Base-by-base conservation (phyloP, 2,113 vertebrate genomes). In the Montifringilla adamsi region DNA sequence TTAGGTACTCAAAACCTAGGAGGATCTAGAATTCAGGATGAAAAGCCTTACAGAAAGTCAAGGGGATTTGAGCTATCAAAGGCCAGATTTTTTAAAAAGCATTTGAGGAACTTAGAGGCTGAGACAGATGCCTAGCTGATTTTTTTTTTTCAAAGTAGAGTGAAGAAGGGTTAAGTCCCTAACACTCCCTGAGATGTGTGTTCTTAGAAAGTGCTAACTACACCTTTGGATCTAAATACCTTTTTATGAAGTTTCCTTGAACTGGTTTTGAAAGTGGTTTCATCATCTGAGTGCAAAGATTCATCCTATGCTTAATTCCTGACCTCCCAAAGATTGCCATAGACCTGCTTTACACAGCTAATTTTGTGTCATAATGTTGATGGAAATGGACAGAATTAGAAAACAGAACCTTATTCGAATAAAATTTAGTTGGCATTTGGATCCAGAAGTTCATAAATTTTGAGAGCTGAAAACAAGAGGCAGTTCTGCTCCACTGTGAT, bases 51-150 rank as follows among this genome's bases (percentile, higher is more conserved):
- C 16, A 24, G 47, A 92, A 89, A 95, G 60, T 56, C 93, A 91
- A 72, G 73, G 56, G 56, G 86, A 95, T 97, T 94, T 94, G 49
- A 37, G 47, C 60, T 96, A 96, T 94, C 94, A 95, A 95, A 96
- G 76, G 27, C 56, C 12, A 92, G 92, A 88, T 63, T 88, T 93
- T 90, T 86, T 4, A 0, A n/a, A 93, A 92, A 92, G 84, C 56
- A 92, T 84, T 84, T 91, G 41, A 82, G 79, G 56, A 93, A 92
- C 66, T 77, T n/a, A 68, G 68, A 92, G 80, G 58, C 52, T 92
- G 52, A 67, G 17, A 74, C 24, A 89, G 87, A 31, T 2, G 1
- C 22, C 76, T 62, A 66, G 68, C 30, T 84, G 62, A 31, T 46
- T 69, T 93, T 63, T 82, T 84, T 93, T 90, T 41, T 41, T 84